Evolutionary conservation across 2,797 vertebrate species (phyloP), one percentile per base, ranked within the genome.

Genomic region (Siniperca scherzeri): DNA sequence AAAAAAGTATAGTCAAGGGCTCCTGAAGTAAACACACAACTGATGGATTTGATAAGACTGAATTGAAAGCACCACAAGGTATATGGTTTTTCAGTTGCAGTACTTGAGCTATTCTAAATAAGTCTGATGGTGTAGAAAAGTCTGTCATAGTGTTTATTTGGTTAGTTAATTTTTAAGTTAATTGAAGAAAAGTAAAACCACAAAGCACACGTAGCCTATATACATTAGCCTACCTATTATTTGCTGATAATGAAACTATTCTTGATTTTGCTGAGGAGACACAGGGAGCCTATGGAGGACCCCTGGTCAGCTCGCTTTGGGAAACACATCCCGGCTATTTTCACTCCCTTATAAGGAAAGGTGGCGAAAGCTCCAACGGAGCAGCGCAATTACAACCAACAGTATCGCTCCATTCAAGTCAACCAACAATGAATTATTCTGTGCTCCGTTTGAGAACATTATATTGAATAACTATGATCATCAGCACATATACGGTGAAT

Each of bases 271-370:
- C 17, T 7, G 30, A 53, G 50, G 50, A 46, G 36, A 44, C 64
- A 64, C n/a, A 3, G 6, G 25, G 19, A 61, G 60, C 21, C 9
- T 52, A 60, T 21, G 66, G 6, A 77, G 46, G 55, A 50, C 42
- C 61, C 50, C 55, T 6, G 60, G 62, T 74, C 67, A 71, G 56
- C 0, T 70, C 30, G 36, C 64, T 50, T 38, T 40, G 22, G 36
- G 77, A 81, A 56, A 62, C 75, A 25, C 70, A 74, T 85, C 76
- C 9, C 21, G 60, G 14, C 66, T 75, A 7, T 36, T 85, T 91
- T 88, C 44, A 76, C 85, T 91, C 84, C 94, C 94, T 91, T 94
- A 90, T 94, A 94, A 90, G 93, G 93, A 74, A 73, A 88, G 44
- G 6, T 50, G 73, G 48, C 22, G 42, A 78, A 76, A 65, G 57